Evolutionary conservation across 2,113 vertebrate species (phyloP), one percentile per base, ranked within the genome.

Genomic region (Callipepla squamata): DNA sequence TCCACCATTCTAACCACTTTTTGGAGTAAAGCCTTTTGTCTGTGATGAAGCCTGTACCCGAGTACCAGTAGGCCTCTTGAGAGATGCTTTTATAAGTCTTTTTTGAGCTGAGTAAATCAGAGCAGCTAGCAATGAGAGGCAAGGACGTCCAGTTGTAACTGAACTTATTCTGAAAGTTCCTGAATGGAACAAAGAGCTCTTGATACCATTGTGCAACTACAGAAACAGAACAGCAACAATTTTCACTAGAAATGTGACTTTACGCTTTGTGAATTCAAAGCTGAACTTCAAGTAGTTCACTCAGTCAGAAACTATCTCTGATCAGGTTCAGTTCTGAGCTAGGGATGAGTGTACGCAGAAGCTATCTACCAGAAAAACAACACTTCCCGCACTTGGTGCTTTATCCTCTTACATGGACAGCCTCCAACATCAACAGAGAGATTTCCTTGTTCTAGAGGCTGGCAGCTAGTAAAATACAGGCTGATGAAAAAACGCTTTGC

Each of bases 311-410:
- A 95, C 32, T 65, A 70, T 47, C 63, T 59, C 84, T 66, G 51
- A 80, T 76, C 48, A 76, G 80, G 66, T 73, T 96, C 86, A 90
- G 7, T 89, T 91, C 47, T 48, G 69, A 90, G 75, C 89, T 95
- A 66, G 34, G 72, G 86, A 95, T 79, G 70, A 95, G 85, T 19
- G 34, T 59, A 92, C 72, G 79, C 47, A 91, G 65, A 91, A 59
- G 73, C 73, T 92, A 87, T 80, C 19, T 92, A 84, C 80, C 89
- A 92, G 91, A 92, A 96, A 96, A 94, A 34, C 88, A 95, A 26
- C 89, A 59, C 72, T 87, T 91, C 57, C 30, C 58, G 68, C 70
- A 96, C 76, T 53, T 96, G 92, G 86, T 69, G 69, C 72, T 51
- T 86, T 61, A 69, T 92, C 87, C 66, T 94, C 86, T 89, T 50